Percentiles rank a stretch among this genome's conserved stretches.
Conservation (phyloP, 2,888 invertebrate species). For the Drosophila atripex region DNA sequence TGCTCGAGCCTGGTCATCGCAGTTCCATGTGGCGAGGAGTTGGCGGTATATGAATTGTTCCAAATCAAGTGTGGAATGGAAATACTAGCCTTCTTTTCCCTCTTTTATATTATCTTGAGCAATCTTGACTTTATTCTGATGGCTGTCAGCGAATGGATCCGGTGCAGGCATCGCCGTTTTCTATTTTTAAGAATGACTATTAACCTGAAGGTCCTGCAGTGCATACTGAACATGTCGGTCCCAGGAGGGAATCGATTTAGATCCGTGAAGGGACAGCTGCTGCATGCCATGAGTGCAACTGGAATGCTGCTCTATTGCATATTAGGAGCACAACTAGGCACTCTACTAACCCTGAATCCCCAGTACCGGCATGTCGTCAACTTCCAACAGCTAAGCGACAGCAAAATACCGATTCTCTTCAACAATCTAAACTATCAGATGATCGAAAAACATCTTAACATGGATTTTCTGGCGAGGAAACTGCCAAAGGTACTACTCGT, state of each 20-base stretch:
- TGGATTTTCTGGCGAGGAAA: background rate
- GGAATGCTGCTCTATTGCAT: conserved; percentile 19
- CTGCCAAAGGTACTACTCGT: conserved; percentile 7
- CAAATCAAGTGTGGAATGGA: accelerated
- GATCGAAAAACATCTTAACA: background rate
- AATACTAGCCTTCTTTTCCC: accelerated
- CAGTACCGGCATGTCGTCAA: conserved; percentile 25
- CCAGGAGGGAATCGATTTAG: background rate
- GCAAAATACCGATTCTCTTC: conserved; percentile 38
- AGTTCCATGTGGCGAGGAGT: conserved; percentile 49
- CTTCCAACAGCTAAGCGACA: conserved; percentile 39
- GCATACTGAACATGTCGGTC: conserved; percentile 9
- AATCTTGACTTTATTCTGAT: background rate
- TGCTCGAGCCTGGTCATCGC: conserved; percentile 23
- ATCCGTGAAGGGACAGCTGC: conserved; percentile 1
- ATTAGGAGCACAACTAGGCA: conserved; percentile 27
- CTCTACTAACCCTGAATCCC: conserved; percentile 44
- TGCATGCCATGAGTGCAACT: background rate
- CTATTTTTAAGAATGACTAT: background rate
- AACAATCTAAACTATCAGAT: background rate
- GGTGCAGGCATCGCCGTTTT: accelerated
- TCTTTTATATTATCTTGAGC: background rate
- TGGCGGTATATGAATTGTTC: background rate
- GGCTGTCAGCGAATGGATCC: background rate
- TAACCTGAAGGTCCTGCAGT: background rate